phyloP scores from a whole-genome alignment of 1,140 invertebrate species.

The Akabosia matsudoensis region DNA sequence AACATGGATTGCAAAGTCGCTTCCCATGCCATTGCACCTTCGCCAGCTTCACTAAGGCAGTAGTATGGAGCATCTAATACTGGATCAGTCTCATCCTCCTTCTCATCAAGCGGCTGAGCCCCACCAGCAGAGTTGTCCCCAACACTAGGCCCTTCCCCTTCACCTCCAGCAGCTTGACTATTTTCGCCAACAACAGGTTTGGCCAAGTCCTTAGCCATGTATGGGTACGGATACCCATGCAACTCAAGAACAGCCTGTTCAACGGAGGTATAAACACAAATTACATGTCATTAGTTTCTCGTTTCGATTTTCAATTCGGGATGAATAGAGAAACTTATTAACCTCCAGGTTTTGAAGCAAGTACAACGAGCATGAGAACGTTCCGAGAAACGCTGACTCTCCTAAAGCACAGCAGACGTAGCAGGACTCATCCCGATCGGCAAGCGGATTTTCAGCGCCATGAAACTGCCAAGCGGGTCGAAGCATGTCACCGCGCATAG shows the following conservation, averaged over 20 bases:
- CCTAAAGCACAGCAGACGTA: slow-evolving; percentile 44
- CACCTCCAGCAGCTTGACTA: neutral
- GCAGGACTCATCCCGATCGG: slow-evolving; percentile 42
- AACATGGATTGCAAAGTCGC: slow-evolving; percentile 44
- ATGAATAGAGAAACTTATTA: neutral
- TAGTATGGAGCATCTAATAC: slow-evolving; percentile 15
- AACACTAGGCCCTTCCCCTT: slow-evolving; percentile 2
- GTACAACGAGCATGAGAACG: slow-evolving; percentile 36
- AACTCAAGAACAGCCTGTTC: slow-evolving; percentile 37
- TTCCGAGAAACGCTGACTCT: slow-evolving; percentile 39
- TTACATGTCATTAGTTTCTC: neutral
- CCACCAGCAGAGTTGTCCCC: neutral
- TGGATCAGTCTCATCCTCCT: neutral
- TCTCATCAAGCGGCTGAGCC: neutral
- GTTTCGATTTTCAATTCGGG: neutral
- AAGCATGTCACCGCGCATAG: slow-evolving; percentile 40
- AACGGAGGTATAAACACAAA: neutral
- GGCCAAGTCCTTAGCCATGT: neutral
- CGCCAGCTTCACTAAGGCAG: slow-evolving; percentile 41
- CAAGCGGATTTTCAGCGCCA: slow-evolving; percentile 44
- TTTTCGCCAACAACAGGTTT: neutral
- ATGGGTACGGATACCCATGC: slow-evolving; percentile 28
- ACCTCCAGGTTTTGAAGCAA: slow-evolving; percentile 44
- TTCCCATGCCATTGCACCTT: slow-evolving; percentile 46
- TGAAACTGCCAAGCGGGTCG: slow-evolving; percentile 41